phyloP scores from a whole-genome alignment of 1,140 invertebrate genomes.

The Atta colombica region DNA sequence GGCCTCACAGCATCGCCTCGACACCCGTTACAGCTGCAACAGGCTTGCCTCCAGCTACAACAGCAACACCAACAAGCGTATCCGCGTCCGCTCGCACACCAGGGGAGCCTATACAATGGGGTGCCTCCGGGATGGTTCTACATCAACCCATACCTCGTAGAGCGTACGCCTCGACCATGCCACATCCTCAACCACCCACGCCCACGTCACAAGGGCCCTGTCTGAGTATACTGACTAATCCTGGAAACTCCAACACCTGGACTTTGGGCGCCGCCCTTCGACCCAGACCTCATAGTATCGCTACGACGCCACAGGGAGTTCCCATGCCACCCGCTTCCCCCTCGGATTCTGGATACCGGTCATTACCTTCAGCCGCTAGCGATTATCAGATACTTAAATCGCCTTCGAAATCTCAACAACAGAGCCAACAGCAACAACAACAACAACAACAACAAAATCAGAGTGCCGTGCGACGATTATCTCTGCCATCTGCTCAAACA shows the following conservation, averaged over 20 bases:
- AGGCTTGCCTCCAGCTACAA: conserved; percentile 76
- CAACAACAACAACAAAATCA: conserved; percentile 68
- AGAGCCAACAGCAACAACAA: conserved; percentile 66
- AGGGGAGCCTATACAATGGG: conserved; percentile 82
- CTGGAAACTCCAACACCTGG: conserved; percentile 83
- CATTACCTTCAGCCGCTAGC: conserved; percentile 87
- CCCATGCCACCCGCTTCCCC: conserved; percentile 82
- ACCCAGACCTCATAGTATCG: conserved; percentile 84
- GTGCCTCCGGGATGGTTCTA: conserved; percentile 81
- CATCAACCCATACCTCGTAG: conserved; percentile 83
- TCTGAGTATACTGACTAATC: conserved; percentile 76
- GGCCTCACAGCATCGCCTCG: conserved; percentile 85
- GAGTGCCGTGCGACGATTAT: conserved; percentile 80
- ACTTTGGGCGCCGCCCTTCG: conserved; percentile 77
- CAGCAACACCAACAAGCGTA: conserved; percentile 73
- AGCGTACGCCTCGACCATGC: conserved; percentile 84
- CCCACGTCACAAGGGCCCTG: conserved; percentile 80
- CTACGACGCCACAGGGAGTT: conserved; percentile 78
- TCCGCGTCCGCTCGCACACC: conserved; percentile 77
- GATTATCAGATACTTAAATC: conserved; percentile 89
- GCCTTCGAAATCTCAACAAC: conserved; percentile 78
- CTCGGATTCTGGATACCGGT: conserved; percentile 87
- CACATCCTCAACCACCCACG: conserved; percentile 86
- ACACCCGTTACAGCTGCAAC: conserved; percentile 80
- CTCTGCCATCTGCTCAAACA: conserved; percentile 83